Percentiles rank a stretch among this genome's conserved stretches.
Evolutionary conservation across 2,113 vertebrate genomes (phyloP).

Genomic region (Origma solitaria): DNA sequence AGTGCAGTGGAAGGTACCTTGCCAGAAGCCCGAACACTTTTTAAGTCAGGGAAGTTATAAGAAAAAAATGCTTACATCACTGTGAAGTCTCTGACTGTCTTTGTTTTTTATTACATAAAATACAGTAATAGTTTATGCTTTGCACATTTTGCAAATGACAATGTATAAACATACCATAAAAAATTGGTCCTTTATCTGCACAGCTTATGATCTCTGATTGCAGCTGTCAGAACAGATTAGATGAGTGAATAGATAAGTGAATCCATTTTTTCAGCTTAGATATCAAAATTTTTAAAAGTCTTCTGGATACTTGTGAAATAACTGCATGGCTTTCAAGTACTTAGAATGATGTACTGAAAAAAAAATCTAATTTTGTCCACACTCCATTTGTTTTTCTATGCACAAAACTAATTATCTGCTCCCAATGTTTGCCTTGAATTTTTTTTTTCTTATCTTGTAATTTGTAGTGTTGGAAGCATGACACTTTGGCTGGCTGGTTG

Average conservation of each 20-base stretch:
- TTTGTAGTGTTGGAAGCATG: not conserved
- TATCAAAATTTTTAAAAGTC: not conserved
- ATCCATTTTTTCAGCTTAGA: not conserved
- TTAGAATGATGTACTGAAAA: not conserved
- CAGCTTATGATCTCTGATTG: not conserved
- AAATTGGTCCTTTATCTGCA: not conserved
- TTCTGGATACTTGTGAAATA: not conserved
- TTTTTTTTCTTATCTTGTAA: not conserved
- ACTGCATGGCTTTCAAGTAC: not conserved
- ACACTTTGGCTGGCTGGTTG: not conserved
- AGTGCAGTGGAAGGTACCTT: not conserved
- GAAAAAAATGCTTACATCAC: not conserved
- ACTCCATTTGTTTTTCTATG: not conserved
- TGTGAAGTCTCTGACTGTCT: not conserved
- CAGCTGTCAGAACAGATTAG: not conserved
- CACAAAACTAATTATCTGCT: not conserved
- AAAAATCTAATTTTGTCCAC: not conserved
- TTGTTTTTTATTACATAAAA: not conserved
- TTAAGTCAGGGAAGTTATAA: not conserved
- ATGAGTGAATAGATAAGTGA: not conserved
- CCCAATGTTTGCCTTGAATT: not conserved
- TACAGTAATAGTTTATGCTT: not conserved
- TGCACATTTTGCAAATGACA: not conserved
- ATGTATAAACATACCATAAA: not conserved
- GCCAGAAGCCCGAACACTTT: not conserved